A percentile compares a stretch with the other conserved stretches of the same genome.
Conservation (phyloP, 2,113 vertebrate species). For the Puntigrus tetrazona region DNA sequence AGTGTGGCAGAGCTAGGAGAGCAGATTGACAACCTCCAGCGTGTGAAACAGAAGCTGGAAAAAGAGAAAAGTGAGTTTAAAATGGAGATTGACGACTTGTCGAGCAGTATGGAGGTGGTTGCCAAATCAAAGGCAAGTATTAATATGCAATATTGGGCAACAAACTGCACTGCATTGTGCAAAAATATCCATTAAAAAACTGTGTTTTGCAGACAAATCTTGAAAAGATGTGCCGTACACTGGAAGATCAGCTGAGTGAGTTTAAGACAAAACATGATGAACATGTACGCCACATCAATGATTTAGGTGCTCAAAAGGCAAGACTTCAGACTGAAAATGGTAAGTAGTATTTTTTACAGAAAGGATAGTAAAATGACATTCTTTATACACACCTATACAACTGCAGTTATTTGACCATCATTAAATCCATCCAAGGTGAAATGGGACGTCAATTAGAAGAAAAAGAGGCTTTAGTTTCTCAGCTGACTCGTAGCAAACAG, state of each 20-base stretch:
- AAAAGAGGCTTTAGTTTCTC: constrained; percentile 72
- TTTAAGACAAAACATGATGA: constrained; percentile 86
- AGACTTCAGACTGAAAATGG: constrained; percentile 82
- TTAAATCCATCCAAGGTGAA: constrained; percentile 72
- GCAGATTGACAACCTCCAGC: constrained; percentile 90
- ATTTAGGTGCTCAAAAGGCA: constrained; percentile 78
- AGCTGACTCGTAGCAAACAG: constrained; percentile 81
- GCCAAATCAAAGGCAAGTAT: constrained; percentile 81
- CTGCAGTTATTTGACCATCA: constrained; percentile 6
- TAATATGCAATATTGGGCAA: neutral
- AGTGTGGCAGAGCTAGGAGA: constrained; percentile 87
- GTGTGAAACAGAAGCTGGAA: constrained; percentile 92
- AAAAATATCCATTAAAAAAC: neutral
- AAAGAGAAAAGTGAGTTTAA: constrained; percentile 93
- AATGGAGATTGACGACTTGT: constrained; percentile 90
- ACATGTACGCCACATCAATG: constrained; percentile 83
- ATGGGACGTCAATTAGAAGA: constrained; percentile 71
- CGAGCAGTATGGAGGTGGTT: constrained; percentile 83
- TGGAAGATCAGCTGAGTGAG: constrained; percentile 91
- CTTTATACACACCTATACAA: neutral
- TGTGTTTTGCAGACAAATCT: constrained; percentile 77
- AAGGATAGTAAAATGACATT: neutral
- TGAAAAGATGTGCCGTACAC: constrained; percentile 86
- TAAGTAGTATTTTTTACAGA: constrained; percentile 35
- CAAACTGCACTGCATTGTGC: neutral